A percentile compares a stretch with the other conserved stretches of the same genome.
Evolutionary conservation across 2,888 invertebrate genomes (phyloP).

Genomic region (Eupelmus urozonus): DNA sequence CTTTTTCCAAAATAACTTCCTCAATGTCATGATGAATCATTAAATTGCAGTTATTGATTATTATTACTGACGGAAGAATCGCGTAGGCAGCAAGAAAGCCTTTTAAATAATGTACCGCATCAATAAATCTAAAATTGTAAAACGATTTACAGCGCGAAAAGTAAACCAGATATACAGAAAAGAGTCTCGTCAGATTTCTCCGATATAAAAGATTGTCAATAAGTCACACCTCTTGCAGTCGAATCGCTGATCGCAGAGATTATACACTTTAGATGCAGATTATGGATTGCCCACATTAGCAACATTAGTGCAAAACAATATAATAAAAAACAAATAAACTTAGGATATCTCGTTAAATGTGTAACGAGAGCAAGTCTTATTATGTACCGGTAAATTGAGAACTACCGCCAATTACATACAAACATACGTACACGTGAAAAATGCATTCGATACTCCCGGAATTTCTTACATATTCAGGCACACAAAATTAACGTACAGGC

Average conservation of each 20-base stretch:
- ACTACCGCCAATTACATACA: constrained; percentile 7
- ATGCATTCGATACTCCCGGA: constrained; percentile 16
- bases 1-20: constrained; percentile 40
- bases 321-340: constrained; percentile 22
- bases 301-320: constrained; percentile 20
- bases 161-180: constrained; percentile 1
- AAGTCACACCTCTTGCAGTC: constrained; percentile 23
- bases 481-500: constrained; percentile 32
- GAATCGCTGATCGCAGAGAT: no score
- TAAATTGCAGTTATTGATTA: constrained; percentile 12
- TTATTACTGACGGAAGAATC: neutral
- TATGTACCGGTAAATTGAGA: constrained; percentile 15
- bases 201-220: constrained; percentile 40
- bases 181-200: neutral
- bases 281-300: no score
- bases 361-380: constrained; percentile 36
- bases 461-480: neutral
- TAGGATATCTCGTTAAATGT: constrained; percentile 6
- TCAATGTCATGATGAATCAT: constrained; percentile 25
- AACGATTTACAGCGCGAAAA: neutral
- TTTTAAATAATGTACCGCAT: constrained; percentile 21
- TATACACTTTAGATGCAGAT: no score
- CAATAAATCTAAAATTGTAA: constrained; percentile 29
- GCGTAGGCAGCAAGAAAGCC: neutral
- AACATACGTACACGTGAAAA: constrained; percentile 42